Evolutionary conservation across 35 echinoderm and acorn worm genomes (phyloP), one percentile per base, ranked within the genome.

Genomic region (Ophiothrix spiculata): DNA sequence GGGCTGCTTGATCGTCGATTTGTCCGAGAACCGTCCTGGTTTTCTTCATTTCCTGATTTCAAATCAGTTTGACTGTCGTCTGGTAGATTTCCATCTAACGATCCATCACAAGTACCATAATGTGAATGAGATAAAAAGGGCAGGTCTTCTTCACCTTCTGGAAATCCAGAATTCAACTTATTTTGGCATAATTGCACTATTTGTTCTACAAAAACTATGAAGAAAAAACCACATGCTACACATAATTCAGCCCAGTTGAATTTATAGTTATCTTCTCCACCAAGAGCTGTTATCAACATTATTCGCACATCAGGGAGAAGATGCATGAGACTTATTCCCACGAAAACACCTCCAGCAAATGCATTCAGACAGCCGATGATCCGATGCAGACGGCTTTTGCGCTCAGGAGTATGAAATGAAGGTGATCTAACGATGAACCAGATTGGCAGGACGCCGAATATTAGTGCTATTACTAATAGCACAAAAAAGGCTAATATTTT

Each of bases 301-400:
- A 56, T 21, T 21, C 91, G 35, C 0, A 93, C 95, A 3, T 93
- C 88, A 1, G 95, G 95, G 21, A 93, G 56, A 14, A 97, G 85
- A 81, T 97, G 95, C 31, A 97, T 77, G 6, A 97, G 75, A 13
- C 87, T 84, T 34, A 93, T 97, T 32, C 87, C 85, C 74, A 97
- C 35, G 64, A 97, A 97, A 31, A 97, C 91, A 23, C 95, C 95
- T 3, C 91, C 95, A 2, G 95, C 92, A 73, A 93, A 92, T 13
- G 91, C 78, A 75, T 93, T 97, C 75, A 97, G 63, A 17, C 83
- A 85, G 29, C 89, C 83, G 16, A 96, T 81, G 36, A 85, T 60
- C 37, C 93, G 90, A n/a, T 49, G 84, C 1, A 88, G 45, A n/a
- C 76, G 86, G 31, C 40, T 40, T 4, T 40, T 80, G 38, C 84